phyloP scores from a whole-genome alignment of 2,888 invertebrate genomes.

The Chrysopilus asiliformis region DNA sequence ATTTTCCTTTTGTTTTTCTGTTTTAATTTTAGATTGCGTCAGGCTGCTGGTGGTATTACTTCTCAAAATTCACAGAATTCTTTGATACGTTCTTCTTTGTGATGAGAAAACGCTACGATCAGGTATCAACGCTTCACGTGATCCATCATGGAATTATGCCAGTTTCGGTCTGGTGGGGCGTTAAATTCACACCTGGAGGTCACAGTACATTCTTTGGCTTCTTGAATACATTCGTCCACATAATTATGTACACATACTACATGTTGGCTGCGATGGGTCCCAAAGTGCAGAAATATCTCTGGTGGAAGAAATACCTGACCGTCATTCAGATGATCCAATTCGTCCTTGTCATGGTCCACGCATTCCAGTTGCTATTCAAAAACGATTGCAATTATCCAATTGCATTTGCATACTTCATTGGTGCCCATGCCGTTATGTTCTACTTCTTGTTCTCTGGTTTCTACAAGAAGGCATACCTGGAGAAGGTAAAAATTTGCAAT shows the following conservation, averaged over 20 bases:
- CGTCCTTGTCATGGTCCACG: conserved; percentile 73
- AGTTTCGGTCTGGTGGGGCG: conserved; percentile 83
- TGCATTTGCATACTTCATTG: conserved; percentile 83
- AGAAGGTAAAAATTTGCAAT: conserved; percentile 26
- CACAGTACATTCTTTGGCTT: conserved; percentile 90
- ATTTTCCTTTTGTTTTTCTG: conserved; percentile 3
- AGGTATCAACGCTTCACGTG: conserved; percentile 82
- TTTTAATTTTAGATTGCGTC: conserved; percentile 51
- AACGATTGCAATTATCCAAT: conserved; percentile 82
- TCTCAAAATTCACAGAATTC: conserved; percentile 90
- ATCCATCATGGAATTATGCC: conserved; percentile 95
- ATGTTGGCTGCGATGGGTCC: conserved; percentile 83
- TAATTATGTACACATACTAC: conserved; percentile 90
- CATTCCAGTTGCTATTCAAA: conserved; percentile 71
- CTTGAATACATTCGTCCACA: conserved; percentile 88
- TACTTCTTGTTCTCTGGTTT: conserved; percentile 85
- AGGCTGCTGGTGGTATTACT: conserved; percentile 89
- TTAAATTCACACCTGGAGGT: conserved; percentile 80
- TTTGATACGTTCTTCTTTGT: conserved; percentile 92
- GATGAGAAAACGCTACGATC: conserved; percentile 82
- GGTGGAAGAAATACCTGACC: conserved; percentile 95
- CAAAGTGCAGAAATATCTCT: conserved; percentile 69
- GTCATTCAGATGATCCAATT: conserved; percentile 89
- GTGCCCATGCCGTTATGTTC: conserved; percentile 83
- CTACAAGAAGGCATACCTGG: conserved; percentile 65